Base-by-base conservation (phyloP, 2,797 vertebrate species). In the Crypturellus tataupa region DNA sequence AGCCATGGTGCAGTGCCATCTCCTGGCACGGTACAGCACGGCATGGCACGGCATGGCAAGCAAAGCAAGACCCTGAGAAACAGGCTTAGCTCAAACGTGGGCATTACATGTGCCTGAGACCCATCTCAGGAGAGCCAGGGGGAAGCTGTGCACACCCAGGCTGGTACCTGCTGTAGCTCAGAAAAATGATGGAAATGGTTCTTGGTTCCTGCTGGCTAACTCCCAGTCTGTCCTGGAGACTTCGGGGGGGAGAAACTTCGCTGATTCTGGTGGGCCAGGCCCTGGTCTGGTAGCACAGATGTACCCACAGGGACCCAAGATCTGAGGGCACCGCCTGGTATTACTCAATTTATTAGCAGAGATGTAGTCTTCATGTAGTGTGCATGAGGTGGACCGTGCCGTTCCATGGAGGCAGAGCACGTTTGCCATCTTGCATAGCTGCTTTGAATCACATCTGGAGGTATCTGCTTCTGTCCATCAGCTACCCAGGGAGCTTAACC, bases 1-100 rank as follows among this genome's bases (percentile, higher is more conserved):
- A 44, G 80, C 40, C 95, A 95, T 27, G 37, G 90, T 81, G 86
- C 91, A 94, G 93, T 91, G 94, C 96, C 94, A 96, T 91, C 96
- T 89, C 64, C 55, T 40, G 67, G 55, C n/a, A 29, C 24, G 4
- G 27, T 39, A 53, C 51, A 29, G 51, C 51, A 53, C 51, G 15
- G 51, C 51, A 53, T 15, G 27, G 27, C 51, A 55, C 15, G 8
- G 12, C 47, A 11, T 12, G 64, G 53, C 33, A 8, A 69, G 31
- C 0, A 0, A 56, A 69, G 29, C 31, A n/a, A 63, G 78, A 51
- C 1, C 16, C 25, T 21, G 21, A 49, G 31, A 42, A 87, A 83
- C 0, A 3, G 27, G 11, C 9, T 51, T 4, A 35, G 63, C 3
- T 42, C 51, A 7, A 2, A 0, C 44, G 35, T 24, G 33, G 40